Evolutionary conservation across 2,113 vertebrate genomes (phyloP).

Genomic region (Cynocephalus volans): DNA sequence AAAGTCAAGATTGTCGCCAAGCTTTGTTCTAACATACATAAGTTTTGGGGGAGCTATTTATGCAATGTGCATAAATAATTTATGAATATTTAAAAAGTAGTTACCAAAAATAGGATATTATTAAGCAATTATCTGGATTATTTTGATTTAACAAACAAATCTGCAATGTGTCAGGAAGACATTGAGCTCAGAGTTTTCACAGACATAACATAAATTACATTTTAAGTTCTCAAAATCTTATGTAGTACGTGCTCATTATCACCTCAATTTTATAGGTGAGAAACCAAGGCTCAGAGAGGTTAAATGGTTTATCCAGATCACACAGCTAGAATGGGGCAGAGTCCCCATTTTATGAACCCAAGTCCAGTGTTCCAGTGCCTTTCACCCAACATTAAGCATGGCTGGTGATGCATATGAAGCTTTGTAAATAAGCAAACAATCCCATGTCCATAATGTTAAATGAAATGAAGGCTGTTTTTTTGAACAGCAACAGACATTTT

Average conservation of each 20-base stretch:
- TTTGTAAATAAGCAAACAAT: conserved; percentile 30
- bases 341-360: neutral
- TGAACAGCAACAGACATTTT: conserved; percentile 23
- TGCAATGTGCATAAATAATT: neutral
- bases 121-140: conserved; percentile 20
- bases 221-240: neutral
- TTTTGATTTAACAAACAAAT: conserved; percentile 49
- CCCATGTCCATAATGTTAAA: neutral
- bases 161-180: neutral
- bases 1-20: neutral
- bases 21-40: neutral
- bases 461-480: neutral
- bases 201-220: neutral
- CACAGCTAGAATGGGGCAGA: neutral
- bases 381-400: neutral
- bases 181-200: neutral
- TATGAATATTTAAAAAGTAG: conserved; percentile 23
- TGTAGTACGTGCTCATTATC: neutral
- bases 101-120: neutral
- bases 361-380: neutral
- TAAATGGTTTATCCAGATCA: neutral
- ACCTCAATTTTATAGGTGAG: neutral
- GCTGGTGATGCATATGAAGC: neutral
- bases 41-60: neutral
- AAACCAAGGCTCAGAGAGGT: conserved; percentile 48